Evolutionary conservation across 2,888 invertebrate genomes (phyloP), one percentile per base, ranked within the genome.

Genomic region (Hyposoter dolosus): DNA sequence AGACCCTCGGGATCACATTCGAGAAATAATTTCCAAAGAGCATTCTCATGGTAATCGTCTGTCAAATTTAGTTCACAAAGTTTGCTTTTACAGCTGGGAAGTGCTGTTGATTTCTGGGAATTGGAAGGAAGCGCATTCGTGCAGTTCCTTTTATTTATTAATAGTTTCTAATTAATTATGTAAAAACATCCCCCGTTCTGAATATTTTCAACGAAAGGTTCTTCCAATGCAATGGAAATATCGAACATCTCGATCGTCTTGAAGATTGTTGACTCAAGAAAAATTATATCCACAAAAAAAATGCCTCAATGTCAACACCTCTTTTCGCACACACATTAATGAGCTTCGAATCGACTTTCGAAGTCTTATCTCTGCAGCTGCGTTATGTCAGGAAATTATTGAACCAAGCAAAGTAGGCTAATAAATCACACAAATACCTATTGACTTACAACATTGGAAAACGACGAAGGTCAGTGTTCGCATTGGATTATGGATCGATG

Each of bases 281-380:
- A 66, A 66, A n/a, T 35, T 40, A 40, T 60, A 50, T 17, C 45
- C 53, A 68, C 60, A 28, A 60, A 23, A 60, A 5, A 60, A 60
- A 60, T 60, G 60, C 28, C 28, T 28, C 60, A 60, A 60, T 60
- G 60, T 60, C 60, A 60, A 10, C 60, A 28, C 60, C 28, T 15
- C 23, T 9, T 19, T 9, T 12, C 28, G 10, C 23, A 28, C 60
- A 28, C 60, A 15, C 23, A 15, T 23, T 53, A 65, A 76, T 19
- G 69, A 40, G 28, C 60, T 28, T n/a, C 9, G n/a, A 68, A 86
- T 86, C 68, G 86, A 86, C 77, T 83, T 86, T 77, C 81, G 83
- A 86, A 86, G 83, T 68, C 85, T 86, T 80, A 68, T 72, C 50
- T 72, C 81, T 68, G 40, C 79, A 53, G 65, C 35, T 53, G 66